Evolutionary conservation across 2,888 invertebrate genomes (phyloP), one percentile per base, ranked within the genome.

Genomic region (Margaritifera margaritifera): DNA sequence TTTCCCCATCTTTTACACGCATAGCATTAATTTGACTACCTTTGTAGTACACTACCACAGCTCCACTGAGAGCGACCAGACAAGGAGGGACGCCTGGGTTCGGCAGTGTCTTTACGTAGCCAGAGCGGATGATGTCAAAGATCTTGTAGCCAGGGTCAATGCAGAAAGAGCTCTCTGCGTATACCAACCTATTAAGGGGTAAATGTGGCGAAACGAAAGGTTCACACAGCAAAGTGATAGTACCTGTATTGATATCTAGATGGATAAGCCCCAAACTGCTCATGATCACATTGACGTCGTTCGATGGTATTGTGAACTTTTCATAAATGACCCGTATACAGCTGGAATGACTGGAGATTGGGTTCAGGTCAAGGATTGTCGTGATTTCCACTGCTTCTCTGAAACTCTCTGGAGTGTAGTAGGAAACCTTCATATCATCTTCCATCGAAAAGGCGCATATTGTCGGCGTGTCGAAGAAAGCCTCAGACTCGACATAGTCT

Each of bases 81-180:
- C 75, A 68, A 11, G 87, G 88, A 4, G 69, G 75, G 1, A 68
- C 71, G 4, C 69, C 78, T 1, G 72, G 75, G 50, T 73, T 68
- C 1, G 70, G 72, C 6, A 85, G 65, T 60, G 79, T 80, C n/a
- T 80, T 80, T 1, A 78, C 64, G 66, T 79, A 83, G 51, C 72
- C 72, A 6, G 84, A 83, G 6, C 80, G 75, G 8, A 63, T 66
- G 54, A 86, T 81, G 68, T 87, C 83, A 66, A 83, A 88, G 15
- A 87, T 76, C 71, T 84, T 82, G 53, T 85, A 86, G 25, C 78
- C 60, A 15, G 74, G 62, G 64, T 89, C 88, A n/a, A 89, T 60
- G 67, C 88, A 88, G 62, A 86, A 75, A 15, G 79, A 78, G 56
- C 83, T 82, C 64, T 86, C 84, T 5, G 85, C 78, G 76, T 88